A percentile compares a stretch with the other conserved stretches of the same genome.
These are phyloP conservation scores for Xyrichtys novacula DNA, from an alignment of 2,797 vertebrate genomes.

Conservation along the genomic window DNA sequence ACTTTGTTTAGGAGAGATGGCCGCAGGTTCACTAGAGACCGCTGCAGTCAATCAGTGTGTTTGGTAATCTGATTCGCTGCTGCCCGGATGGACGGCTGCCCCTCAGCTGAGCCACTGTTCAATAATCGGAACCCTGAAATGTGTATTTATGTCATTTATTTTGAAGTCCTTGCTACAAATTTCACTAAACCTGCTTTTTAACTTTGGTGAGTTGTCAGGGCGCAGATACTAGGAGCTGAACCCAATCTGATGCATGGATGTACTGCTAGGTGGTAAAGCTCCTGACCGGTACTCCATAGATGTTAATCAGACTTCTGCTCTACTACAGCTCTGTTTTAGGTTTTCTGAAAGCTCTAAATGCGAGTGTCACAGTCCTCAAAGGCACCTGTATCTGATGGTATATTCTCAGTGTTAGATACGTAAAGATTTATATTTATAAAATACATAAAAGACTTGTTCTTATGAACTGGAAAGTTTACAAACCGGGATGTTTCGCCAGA, in stretches of 20 bases:
- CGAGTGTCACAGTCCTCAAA: background rate
- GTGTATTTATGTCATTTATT: conserved; percentile 20
- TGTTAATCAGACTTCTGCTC: background rate
- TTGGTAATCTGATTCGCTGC: conserved; percentile 80
- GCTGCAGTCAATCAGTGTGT: conserved; percentile 77
- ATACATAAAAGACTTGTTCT: no score
- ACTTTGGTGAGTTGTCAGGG: background rate
- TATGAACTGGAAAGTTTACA: no score
- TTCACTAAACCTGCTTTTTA: conserved; percentile 11
- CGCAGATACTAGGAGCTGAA: background rate
- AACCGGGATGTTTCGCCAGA: no score
- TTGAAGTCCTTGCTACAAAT: conserved; percentile 8
- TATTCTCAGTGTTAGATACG: no score
- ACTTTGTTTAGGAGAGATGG: conserved; percentile 70
- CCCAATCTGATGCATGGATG: background rate
- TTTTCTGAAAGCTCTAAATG: no score
- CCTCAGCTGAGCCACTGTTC: conserved; percentile 70
- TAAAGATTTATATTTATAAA: no score
- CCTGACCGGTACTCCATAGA: background rate
- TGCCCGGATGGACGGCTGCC: conserved; percentile 60
- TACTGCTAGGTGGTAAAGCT: background rate
- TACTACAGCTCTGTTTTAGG: no score
- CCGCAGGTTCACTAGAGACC: conserved; percentile 65
- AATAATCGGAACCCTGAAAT: conserved; percentile 41
- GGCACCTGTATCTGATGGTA: background rate